Conservation (phyloP, 2,113 vertebrate species). For the Carlito syrichta region DNA sequence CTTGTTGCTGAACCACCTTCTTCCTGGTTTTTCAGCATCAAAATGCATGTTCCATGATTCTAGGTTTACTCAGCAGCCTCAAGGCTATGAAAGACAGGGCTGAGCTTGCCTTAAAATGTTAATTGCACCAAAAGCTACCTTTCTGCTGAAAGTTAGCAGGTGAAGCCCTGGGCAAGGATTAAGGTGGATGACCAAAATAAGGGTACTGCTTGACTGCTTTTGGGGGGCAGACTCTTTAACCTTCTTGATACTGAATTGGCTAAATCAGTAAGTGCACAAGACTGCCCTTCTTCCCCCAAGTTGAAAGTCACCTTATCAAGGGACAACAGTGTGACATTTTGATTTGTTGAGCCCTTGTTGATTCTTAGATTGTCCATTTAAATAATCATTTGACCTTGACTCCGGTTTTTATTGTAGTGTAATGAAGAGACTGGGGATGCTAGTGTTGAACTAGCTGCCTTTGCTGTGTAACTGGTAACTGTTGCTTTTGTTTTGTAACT, state of each 20-base stretch:
- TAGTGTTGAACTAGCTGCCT: not conserved
- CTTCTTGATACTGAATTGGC: not conserved
- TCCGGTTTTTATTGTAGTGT: not conserved
- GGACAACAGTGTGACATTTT: conserved; percentile 11
- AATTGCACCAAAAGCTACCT: not conserved
- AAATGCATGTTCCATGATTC: not conserved
- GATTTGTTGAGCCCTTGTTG: not conserved
- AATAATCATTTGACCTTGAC: conserved; percentile 47
- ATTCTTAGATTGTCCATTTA: conserved; percentile 46
- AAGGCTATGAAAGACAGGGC: conserved; percentile 61
- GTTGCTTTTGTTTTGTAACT: conserved; percentile 42
- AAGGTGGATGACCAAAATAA: not conserved
- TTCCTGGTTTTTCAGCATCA: not conserved
- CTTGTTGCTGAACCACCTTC: not conserved
- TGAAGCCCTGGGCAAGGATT: not conserved
- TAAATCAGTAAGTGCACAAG: not conserved
- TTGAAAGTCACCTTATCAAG: conserved; percentile 35
- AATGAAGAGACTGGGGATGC: not conserved
- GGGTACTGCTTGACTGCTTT: not conserved
- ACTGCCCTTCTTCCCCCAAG: not conserved
- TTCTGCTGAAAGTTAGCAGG: conserved; percentile 27
- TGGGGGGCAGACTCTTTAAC: fast-evolving
- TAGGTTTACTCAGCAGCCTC: conserved; percentile 58
- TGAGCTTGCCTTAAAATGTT: conserved; percentile 44
- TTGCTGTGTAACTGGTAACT: not conserved